phyloP scores from a whole-genome alignment of 2,888 invertebrate species.

The Amphipyra berbera region DNA sequence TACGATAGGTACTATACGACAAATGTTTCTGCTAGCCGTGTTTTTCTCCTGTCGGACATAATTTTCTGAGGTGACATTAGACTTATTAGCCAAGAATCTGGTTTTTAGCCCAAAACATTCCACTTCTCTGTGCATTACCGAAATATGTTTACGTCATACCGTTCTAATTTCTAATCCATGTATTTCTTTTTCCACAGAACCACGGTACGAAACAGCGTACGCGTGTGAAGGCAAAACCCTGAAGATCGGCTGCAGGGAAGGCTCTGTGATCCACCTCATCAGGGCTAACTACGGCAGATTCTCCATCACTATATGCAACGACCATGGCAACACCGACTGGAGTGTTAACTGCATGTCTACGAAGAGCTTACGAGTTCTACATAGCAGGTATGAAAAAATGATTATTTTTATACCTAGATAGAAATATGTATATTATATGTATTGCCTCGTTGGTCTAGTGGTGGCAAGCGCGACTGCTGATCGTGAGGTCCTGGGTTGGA shows the following conservation, averaged over 20 bases:
- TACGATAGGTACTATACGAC: too few species aligned
- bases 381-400: slow-evolving; percentile 93
- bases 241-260: slow-evolving; percentile 96
- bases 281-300: slow-evolving; percentile 98
- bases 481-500: too few species aligned
- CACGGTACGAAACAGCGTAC: slow-evolving; percentile 97
- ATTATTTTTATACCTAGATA: too few species aligned
- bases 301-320: slow-evolving; percentile 98
- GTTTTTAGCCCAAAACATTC: too few species aligned
- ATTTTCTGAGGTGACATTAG: too few species aligned
- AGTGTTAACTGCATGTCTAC: slow-evolving; percentile 98
- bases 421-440: too few species aligned
- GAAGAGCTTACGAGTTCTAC: slow-evolving; percentile 95
- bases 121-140: too few species aligned
- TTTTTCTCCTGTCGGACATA: too few species aligned
- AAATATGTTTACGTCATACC: background rate
- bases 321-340: slow-evolving; percentile 98
- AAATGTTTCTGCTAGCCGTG: too few species aligned
- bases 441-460: too few species aligned
- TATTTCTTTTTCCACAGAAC: slow-evolving; percentile 85
- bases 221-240: slow-evolving; percentile 98
- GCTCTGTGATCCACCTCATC: slow-evolving; percentile 97
- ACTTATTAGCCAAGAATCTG: too few species aligned
- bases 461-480: too few species aligned
- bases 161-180: background rate